Conservation (phyloP, 2,797 vertebrate species). For the Prionace glauca region DNA sequence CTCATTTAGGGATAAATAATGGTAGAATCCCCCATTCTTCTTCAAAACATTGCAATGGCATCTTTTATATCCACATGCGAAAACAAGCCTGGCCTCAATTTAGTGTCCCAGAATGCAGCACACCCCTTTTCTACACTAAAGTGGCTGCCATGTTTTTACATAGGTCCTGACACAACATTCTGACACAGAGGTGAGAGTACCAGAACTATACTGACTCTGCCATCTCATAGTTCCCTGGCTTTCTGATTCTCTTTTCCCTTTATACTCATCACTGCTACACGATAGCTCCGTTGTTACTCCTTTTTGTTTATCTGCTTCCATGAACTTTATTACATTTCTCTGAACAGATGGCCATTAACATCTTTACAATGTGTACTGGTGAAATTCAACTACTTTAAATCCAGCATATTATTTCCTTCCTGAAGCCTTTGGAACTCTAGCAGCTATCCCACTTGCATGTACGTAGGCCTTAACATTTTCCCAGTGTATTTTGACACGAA, state of each 20-base stretch:
- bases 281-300: neutral
- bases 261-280: neutral
- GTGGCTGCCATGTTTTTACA: too few species aligned
- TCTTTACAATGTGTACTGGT: constrained; percentile 6
- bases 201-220: neutral
- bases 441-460: neutral
- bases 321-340: constrained; percentile 19
- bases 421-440: neutral
- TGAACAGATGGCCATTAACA: constrained; percentile 12
- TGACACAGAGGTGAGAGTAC: neutral
- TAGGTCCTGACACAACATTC: neutral
- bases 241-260: neutral
- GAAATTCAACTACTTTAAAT: constrained; percentile 1
- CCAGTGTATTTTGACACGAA: neutral
- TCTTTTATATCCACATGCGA: neutral
- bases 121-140: neutral
- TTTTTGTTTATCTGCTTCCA: neutral
- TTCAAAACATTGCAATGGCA: neutral
- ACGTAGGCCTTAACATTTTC: neutral
- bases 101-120: neutral
- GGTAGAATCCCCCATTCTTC: neutral
- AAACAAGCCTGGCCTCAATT: neutral
- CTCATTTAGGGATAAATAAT: neutral
- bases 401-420: neutral
- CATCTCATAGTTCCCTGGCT: neutral